These are phyloP conservation scores for Sebastiscus tertius DNA, from an alignment of 2,797 vertebrate genomes.

Conservation along the genomic window DNA sequence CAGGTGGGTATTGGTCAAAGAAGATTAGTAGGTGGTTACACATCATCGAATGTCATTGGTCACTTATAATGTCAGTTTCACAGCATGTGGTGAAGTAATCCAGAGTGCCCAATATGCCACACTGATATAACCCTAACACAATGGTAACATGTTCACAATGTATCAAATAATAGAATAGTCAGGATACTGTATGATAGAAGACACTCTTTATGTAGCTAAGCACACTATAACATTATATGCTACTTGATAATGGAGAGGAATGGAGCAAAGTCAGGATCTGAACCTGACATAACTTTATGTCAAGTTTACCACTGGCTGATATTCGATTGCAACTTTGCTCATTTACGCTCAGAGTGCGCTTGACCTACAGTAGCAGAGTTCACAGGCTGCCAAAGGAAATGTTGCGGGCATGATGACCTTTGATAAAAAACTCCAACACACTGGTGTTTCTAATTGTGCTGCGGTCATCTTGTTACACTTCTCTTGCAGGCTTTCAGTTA, in stretches of 20 bases:
- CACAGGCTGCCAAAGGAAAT: not conserved
- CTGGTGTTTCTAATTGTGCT: not conserved
- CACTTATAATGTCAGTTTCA: not conserved
- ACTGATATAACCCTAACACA: not conserved
- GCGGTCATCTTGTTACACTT: not conserved
- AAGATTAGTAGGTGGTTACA: not conserved
- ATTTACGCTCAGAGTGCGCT: not conserved
- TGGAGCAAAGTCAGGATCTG: not conserved
- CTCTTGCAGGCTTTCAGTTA: not conserved
- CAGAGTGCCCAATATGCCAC: too few species aligned
- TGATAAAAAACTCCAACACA: not conserved
- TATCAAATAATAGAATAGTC: not conserved
- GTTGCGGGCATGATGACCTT: not conserved
- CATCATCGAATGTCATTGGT: not conserved
- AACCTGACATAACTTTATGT: not conserved
- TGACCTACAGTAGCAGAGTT: not conserved
- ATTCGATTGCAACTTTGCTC: not conserved
- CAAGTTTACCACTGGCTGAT: not conserved
- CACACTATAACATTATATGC: not conserved
- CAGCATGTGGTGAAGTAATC: not conserved
- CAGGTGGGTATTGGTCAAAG: not conserved
- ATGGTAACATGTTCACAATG: not conserved
- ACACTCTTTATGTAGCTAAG: not conserved
- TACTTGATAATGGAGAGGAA: not conserved
- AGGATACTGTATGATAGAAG: not conserved